Evolutionary conservation across 1,140 invertebrate genomes (phyloP), one percentile per base, ranked within the genome.

Genomic region (Cheumatopsyche charites): DNA sequence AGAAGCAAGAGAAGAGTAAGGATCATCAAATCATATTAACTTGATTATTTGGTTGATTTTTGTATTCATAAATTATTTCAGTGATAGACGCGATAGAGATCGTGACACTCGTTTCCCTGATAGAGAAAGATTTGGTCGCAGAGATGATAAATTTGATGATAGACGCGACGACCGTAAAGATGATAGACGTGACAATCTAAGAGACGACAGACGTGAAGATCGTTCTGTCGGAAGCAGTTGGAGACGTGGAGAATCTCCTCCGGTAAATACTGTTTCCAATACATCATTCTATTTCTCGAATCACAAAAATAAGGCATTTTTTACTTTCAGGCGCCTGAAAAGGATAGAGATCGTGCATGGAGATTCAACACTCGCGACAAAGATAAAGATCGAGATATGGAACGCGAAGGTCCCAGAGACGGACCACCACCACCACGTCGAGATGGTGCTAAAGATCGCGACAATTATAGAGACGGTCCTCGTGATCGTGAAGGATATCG

Each of bases 51-150:
- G n/a, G n/a, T n/a, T n/a, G n/a, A n/a, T n/a, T n/a, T n/a, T n/a
- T n/a, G n/a, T n/a, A n/a, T n/a, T n/a, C n/a, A n/a, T n/a, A n/a
- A n/a, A n/a, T n/a, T n/a, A n/a, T n/a, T n/a, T n/a, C n/a, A n/a
- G n/a, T 36, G n/a, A 47, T 67, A 61, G 71, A 76, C 25, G 74
- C 77, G 49, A 74, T 71, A 67, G 71, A 1, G 42, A 58, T n/a
- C 55, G 67, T 6, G 67, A 61, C 12, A 6, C 67, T 15, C 68
- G 65, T 7, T 66, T 23, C 21, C 43, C 49, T 2, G 66, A 68
- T 11, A 65, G 62, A 11, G 72, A 75, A 17, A 55, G 66, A 36
- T 26, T 15, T 25, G 17, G 7, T 36, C 62, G 70, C 21, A 62
- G 62, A 45, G 72, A 74, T 17, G 72, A 76, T 23, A 29, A 41